phyloP scores from a whole-genome alignment of 2,797 vertebrate species.

The Sebastes trivittatus region DNA sequence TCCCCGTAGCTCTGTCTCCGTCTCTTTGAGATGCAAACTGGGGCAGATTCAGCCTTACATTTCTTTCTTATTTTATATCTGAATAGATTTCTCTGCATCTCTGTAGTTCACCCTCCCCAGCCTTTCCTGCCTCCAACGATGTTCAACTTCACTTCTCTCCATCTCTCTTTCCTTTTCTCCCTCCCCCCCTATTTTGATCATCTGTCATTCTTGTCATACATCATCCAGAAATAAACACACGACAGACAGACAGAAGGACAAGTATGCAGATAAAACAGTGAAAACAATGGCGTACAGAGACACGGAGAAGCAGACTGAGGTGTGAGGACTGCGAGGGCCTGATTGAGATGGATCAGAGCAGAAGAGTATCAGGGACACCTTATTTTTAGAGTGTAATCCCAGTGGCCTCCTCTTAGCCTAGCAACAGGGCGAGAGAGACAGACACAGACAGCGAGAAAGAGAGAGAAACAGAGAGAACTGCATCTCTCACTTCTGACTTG shows the following conservation, averaged over 20 bases:
- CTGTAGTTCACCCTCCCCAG: not conserved
- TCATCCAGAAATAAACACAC: not conserved
- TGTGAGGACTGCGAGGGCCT: constrained; percentile 31
- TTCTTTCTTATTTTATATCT: not conserved
- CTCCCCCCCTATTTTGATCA: constrained; percentile 13
- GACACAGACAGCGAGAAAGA: constrained; percentile 23
- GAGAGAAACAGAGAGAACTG: constrained; percentile 43
- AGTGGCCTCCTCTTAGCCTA: constrained; percentile 72
- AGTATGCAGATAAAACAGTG: not conserved
- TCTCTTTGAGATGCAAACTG: constrained; percentile 8
- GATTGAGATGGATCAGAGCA: constrained; percentile 64
- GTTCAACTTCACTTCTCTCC: not conserved
- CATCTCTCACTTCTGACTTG: constrained; percentile 67
- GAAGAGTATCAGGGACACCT: constrained; percentile 77
- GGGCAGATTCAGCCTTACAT: constrained; percentile 1
- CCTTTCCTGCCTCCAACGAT: not conserved
- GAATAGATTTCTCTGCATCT: not conserved
- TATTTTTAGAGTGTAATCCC: constrained; percentile 82
- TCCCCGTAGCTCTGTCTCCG: not conserved
- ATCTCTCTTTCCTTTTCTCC: not conserved
- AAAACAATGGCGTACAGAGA: not conserved
- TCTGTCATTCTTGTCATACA: not conserved
- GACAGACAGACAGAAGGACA: not conserved
- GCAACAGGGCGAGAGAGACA: constrained; percentile 75
- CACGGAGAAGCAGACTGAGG: constrained; percentile 10